Evolutionary conservation across 2,113 vertebrate genomes (phyloP).

Genomic region (Cygnus buccinator): DNA sequence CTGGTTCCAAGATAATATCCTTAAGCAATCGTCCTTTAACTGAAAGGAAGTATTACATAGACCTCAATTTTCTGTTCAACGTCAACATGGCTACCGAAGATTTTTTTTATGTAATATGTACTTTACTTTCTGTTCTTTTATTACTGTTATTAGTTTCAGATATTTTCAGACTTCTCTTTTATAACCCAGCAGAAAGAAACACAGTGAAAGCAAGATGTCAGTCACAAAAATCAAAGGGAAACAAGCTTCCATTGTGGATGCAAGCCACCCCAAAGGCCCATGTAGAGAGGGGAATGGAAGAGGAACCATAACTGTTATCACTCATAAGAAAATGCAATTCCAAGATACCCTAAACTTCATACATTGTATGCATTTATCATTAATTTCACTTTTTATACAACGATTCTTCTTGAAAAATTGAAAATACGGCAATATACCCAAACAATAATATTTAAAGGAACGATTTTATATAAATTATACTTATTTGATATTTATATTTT

Average conservation of each 20-base stretch:
- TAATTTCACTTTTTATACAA: slow-evolving; percentile 7
- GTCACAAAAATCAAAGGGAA: neutral
- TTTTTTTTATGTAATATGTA: neutral
- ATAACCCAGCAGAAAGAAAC: neutral
- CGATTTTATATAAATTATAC: neutral
- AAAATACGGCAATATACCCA: neutral
- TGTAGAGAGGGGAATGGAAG: neutral
- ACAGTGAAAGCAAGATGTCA: neutral
- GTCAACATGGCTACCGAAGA: neutral
- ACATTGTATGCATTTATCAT: neutral
- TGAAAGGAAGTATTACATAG: neutral
- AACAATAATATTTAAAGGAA: slow-evolving; percentile 4
- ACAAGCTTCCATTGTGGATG: neutral
- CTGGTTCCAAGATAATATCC: neutral
- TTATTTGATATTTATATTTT: neutral
- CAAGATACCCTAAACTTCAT: neutral
- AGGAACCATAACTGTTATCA: neutral
- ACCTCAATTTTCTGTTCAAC: neutral
- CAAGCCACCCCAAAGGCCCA: neutral
- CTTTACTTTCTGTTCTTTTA: neutral
- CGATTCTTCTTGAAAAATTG: neutral
- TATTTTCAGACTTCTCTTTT: neutral
- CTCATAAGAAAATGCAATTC: neutral
- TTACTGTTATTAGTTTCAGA: neutral
- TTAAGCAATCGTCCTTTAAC: neutral